These are phyloP conservation scores for Psix sp. DNA, from an alignment of 1,140 invertebrate genomes.

Conservation along the genomic window DNA sequence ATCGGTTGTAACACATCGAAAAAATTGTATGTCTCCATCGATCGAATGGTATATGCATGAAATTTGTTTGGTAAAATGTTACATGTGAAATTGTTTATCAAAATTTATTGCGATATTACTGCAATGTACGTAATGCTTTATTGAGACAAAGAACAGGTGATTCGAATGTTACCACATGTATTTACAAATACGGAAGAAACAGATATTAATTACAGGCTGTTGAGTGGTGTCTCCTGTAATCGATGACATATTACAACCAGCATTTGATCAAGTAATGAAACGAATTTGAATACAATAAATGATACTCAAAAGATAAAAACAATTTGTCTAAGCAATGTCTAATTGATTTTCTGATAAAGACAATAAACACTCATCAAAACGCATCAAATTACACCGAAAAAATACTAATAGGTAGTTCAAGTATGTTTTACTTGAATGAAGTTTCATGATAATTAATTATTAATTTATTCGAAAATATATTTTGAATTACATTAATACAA, in stretches of 20 bases:
- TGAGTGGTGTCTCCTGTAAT: constrained; percentile 42
- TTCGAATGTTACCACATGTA: constrained; percentile 45
- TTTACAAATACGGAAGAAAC: constrained; percentile 56
- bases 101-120: constrained; percentile 51
- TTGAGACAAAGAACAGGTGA: constrained; percentile 57
- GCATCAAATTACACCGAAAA: too few species aligned
- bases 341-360: constrained; percentile 27
- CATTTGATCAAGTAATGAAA: constrained; percentile 16
- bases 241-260: constrained; percentile 40
- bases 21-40: constrained; percentile 37
- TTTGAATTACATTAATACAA: too few species aligned
- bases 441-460: too few species aligned
- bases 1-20: too few species aligned
- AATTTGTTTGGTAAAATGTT: constrained; percentile 15
- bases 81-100: constrained; percentile 52
- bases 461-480: too few species aligned
- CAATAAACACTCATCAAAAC: constrained; percentile 2
- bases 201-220: constrained; percentile 52
- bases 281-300: constrained; percentile 35
- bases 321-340: too few species aligned
- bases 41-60: background rate
- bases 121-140: constrained; percentile 44
- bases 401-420: too few species aligned
- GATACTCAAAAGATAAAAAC: too few species aligned
- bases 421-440: too few species aligned